phyloP scores from a whole-genome alignment of 1,140 invertebrate species.

The Planococcus citri region DNA sequence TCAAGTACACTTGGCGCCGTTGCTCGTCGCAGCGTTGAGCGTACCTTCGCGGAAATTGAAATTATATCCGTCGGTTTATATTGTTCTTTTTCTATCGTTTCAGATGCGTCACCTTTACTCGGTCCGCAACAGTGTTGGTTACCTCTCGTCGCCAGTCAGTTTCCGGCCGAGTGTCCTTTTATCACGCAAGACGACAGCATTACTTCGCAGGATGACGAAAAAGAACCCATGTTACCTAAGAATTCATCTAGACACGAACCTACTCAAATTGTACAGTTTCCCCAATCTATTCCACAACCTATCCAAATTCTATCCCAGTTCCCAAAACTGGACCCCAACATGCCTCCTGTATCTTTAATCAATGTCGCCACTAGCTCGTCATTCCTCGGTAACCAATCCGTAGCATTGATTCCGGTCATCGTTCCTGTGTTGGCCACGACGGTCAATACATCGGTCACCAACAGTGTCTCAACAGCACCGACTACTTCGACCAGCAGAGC shows the following conservation, averaged over 20 bases:
- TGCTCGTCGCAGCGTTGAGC: too few species aligned
- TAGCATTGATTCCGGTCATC: constrained; percentile 26
- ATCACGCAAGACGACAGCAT: constrained; percentile 18
- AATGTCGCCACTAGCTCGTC: constrained; percentile 10
- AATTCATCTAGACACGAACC: background rate
- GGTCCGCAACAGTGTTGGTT: constrained; percentile 37
- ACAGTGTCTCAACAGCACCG: constrained; percentile 29
- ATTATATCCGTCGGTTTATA: too few species aligned
- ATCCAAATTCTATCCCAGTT: constrained; percentile 13
- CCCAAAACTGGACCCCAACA: background rate
- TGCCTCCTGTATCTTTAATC: constrained; percentile 19
- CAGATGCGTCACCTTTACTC: background rate
- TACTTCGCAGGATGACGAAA: constrained; percentile 21
- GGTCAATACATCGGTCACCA: constrained; percentile 35
- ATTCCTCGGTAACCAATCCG: constrained; percentile 22
- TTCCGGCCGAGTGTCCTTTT: constrained; percentile 47
- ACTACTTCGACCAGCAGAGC: constrained; percentile 33
- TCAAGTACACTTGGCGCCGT: too few species aligned
- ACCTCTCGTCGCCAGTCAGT: constrained; percentile 47
- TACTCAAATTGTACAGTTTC: background rate
- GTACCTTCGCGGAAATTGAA: too few species aligned
- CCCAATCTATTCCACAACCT: background rate
- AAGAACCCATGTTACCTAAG: constrained; percentile 11
- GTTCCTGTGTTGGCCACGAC: constrained; percentile 34
- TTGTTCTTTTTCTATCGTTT: too few species aligned